A percentile compares a stretch with the other conserved stretches of the same genome.
phyloP scores from a whole-genome alignment of 1,140 invertebrate genomes.

The Euura lappo region DNA sequence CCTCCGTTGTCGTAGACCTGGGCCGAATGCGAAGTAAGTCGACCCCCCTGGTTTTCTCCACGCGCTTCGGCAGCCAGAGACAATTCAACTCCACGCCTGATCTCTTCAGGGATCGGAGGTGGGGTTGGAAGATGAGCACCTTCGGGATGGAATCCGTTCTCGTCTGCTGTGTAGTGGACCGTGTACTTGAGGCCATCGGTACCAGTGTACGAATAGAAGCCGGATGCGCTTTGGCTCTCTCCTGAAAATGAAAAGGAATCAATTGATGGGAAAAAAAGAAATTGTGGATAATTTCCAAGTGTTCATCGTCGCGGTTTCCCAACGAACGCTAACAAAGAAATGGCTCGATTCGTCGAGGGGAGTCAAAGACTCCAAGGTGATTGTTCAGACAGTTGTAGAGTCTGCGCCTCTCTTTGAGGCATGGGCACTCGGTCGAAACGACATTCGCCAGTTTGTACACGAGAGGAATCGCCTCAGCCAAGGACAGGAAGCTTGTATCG shows the following conservation, averaged over 20 bases:
- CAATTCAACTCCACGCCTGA: conserved; percentile 13
- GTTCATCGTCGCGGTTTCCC: too few species aligned
- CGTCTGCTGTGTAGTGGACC: conserved; percentile 65
- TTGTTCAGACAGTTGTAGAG: too few species aligned
- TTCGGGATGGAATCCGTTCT: conserved; percentile 57
- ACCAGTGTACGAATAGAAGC: conserved; percentile 65
- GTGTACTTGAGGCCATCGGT: conserved; percentile 63
- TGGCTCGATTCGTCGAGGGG: too few species aligned
- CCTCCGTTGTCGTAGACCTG: neutral
- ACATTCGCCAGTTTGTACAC: neutral
- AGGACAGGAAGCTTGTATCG: conserved; percentile 6
- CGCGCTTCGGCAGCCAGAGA: conserved; percentile 1
- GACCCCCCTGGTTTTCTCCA: neutral
- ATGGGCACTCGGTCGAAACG: conserved; percentile 1
- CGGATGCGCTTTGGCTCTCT: conserved; percentile 34
- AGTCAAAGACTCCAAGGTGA: too few species aligned
- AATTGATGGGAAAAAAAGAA: conserved; percentile 14
- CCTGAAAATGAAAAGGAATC: conserved; percentile 10
- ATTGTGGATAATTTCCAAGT: too few species aligned
- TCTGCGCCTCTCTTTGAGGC: neutral
- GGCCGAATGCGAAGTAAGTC: neutral
- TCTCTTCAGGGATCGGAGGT: conserved; percentile 31
- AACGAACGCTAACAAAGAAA: too few species aligned
- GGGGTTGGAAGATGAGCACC: conserved; percentile 33
- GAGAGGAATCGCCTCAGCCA: neutral